Evolutionary conservation across 2,888 invertebrate genomes (phyloP).

Genomic region (Lithodes maja): DNA sequence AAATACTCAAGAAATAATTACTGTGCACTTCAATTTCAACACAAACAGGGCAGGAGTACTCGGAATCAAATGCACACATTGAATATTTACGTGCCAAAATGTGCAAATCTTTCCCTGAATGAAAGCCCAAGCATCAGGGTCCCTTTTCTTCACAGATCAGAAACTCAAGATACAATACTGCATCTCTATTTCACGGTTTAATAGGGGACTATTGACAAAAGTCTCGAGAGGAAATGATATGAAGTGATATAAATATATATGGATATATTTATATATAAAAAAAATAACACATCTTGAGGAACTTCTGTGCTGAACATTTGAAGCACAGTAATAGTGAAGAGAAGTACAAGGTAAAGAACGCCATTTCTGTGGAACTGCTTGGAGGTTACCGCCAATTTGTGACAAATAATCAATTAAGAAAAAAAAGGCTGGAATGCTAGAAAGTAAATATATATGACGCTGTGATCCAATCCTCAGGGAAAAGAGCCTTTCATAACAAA

Average conservation of each 20-base stretch:
- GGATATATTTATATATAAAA: not conserved
- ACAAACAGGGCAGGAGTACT: not conserved
- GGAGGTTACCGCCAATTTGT: constrained; percentile 47
- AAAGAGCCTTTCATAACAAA: not conserved
- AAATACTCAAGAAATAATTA: not conserved
- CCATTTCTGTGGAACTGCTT: constrained; percentile 29
- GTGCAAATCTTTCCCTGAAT: constrained; percentile 16
- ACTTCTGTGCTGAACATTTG: constrained; percentile 34
- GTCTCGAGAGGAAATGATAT: constrained; percentile 56
- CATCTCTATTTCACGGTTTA: constrained; percentile 57
- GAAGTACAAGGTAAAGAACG: constrained; percentile 19
- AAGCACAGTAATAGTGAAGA: constrained; percentile 20
- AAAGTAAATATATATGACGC: constrained; percentile 61
- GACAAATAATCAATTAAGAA: constrained; percentile 31
- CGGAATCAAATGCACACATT: not conserved
- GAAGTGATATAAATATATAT: constrained; percentile 28
- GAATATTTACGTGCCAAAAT: not conserved
- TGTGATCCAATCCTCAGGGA: constrained; percentile 51
- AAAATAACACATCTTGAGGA: constrained; percentile 45
- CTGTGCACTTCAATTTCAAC: constrained; percentile 7
- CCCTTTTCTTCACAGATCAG: constrained; percentile 62
- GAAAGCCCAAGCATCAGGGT: constrained; percentile 65
- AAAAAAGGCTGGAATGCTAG: constrained; percentile 57
- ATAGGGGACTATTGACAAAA: constrained; percentile 59
- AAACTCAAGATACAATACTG: constrained; percentile 65